These are phyloP conservation scores for Microcebus lehilahytsara DNA, from an alignment of 2,113 vertebrate genomes.

Conservation along the genomic window DNA sequence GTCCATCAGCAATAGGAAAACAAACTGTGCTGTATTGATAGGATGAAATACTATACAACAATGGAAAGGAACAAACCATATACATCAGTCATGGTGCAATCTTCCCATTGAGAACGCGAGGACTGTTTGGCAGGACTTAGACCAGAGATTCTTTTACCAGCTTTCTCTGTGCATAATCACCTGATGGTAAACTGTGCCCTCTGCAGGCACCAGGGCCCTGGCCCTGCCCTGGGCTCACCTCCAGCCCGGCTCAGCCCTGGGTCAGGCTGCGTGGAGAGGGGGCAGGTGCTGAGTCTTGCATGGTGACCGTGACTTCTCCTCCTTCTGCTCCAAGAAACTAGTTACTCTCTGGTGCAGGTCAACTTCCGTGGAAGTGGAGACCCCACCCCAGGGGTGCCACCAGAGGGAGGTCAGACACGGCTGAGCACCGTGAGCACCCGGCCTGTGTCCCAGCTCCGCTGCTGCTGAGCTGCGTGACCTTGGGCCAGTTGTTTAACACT, in stretches of 20 bases:
- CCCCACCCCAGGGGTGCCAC: not conserved
- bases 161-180: not conserved
- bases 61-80: not conserved
- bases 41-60: not conserved
- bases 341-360: not conserved
- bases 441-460: not conserved
- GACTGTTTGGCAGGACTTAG: no score
- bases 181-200: not conserved
- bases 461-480: not conserved
- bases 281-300: not conserved
- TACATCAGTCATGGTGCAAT: fast-evolving
- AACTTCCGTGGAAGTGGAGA: not conserved
- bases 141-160: not conserved
- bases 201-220: fast-evolving
- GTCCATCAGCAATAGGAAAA: not conserved
- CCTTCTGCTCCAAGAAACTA: not conserved
- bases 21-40: not conserved
- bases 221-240: not conserved
- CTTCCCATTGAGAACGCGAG: not conserved
- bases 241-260: not conserved
- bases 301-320: not conserved
- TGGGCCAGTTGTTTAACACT: not conserved
- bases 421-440: not conserved
- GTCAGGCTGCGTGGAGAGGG: not conserved
- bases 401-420: not conserved